Conservation (phyloP, 2,888 invertebrate species). For the Oscheius sp. region DNA sequence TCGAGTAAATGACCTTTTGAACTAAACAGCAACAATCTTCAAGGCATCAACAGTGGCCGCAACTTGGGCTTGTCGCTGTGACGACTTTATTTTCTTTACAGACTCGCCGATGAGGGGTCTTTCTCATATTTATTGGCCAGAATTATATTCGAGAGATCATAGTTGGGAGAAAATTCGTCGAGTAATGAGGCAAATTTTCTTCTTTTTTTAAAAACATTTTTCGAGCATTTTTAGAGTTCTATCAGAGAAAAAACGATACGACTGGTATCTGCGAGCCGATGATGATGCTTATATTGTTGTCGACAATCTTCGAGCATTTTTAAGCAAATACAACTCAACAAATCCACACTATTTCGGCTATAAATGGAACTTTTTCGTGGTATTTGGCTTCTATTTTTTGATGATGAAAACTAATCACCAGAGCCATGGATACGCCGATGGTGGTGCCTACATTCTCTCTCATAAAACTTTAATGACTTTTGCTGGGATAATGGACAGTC, state of each 20-base stretch:
- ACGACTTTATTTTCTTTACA: slow-evolving; percentile 59
- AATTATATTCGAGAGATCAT: slow-evolving; percentile 52
- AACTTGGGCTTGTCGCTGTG: slow-evolving; percentile 60
- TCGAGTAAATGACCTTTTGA: slow-evolving; percentile 33
- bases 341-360: slow-evolving; percentile 53
- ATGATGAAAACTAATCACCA: not conserved
- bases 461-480: slow-evolving; percentile 43
- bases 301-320: slow-evolving; percentile 55
- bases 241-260: slow-evolving; percentile 32
- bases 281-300: slow-evolving; percentile 61
- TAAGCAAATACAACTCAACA: slow-evolving; percentile 42
- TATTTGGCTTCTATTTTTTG: slow-evolving; percentile 24
- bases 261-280: slow-evolving; percentile 64
- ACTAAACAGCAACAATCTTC: not conserved
- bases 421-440: slow-evolving; percentile 55
- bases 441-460: slow-evolving; percentile 56
- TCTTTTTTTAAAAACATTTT: not conserved
- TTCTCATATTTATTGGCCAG: slow-evolving; percentile 56
- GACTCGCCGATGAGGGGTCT: slow-evolving; percentile 55
- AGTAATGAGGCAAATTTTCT: slow-evolving; percentile 46
- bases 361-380: slow-evolving; percentile 60
- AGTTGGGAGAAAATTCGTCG: slow-evolving; percentile 63
- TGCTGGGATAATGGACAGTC: slow-evolving; percentile 51
- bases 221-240: not conserved
- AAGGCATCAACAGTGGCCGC: slow-evolving; percentile 54